Evolutionary conservation across 2,888 invertebrate species (phyloP).

Genomic region (Ophion ellenae): DNA sequence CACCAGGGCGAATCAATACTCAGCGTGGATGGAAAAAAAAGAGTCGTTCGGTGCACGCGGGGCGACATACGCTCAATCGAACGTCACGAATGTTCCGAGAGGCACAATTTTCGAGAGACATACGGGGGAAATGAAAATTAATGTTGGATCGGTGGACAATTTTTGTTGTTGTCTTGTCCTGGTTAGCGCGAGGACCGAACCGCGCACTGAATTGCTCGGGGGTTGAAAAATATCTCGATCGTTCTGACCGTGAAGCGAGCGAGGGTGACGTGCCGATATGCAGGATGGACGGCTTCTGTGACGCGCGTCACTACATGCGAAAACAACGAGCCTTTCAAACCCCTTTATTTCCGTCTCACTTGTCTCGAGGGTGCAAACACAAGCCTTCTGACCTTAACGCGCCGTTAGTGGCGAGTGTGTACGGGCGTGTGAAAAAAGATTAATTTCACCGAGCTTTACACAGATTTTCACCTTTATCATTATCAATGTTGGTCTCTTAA

Average conservation of each 20-base stretch:
- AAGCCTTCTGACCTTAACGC: neutral
- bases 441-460: neutral
- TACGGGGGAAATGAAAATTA: neutral
- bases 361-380: slow-evolving; percentile 19
- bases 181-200: slow-evolving; percentile 19
- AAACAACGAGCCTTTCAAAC: slow-evolving; percentile 33
- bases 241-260: neutral
- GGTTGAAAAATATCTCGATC: slow-evolving; percentile 41
- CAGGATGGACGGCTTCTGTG: slow-evolving; percentile 4
- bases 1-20: slow-evolving; percentile 68
- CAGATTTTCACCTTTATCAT: neutral
- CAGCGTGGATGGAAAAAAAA: slow-evolving; percentile 32
- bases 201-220: slow-evolving; percentile 46
- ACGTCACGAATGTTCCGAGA: neutral
- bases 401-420: slow-evolving; percentile 8
- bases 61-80: slow-evolving; percentile 21
- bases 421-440: slow-evolving; percentile 6
- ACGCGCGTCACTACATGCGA: slow-evolving; percentile 45
- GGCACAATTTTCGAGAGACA: neutral
- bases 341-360: slow-evolving; percentile 49
- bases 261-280: neutral
- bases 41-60: slow-evolving; percentile 51
- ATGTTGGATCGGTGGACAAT: no score
- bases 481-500: slow-evolving; percentile 21
- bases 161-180: neutral